phyloP scores from a whole-genome alignment of 2,888 invertebrate genomes.

The Cantharis lateralis region DNA sequence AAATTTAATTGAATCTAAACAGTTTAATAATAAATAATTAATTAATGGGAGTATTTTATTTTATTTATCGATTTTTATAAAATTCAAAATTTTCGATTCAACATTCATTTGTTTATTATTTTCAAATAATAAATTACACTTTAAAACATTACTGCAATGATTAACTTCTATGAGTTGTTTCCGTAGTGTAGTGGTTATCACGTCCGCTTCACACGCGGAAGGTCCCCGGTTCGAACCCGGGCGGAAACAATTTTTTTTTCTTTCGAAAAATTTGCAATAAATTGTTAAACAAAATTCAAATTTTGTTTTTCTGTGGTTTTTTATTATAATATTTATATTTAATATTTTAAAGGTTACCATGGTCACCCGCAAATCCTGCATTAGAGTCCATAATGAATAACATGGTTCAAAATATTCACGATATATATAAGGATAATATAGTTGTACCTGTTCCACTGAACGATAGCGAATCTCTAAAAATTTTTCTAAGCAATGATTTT shows the following conservation, averaged over 20 bases:
- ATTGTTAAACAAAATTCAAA: no score
- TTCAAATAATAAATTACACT: no score
- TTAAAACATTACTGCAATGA: neutral
- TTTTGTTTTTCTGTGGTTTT: no score
- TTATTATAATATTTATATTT: no score
- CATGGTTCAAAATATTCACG: neutral
- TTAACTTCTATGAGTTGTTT: neutral
- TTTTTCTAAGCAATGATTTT: conserved; percentile 13
- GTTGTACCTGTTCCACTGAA: neutral
- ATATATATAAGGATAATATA: neutral
- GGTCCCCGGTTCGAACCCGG: neutral
- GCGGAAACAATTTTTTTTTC: neutral
- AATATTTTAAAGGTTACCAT: conserved; percentile 2
- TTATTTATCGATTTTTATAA: no score
- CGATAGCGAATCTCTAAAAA: conserved; percentile 1
- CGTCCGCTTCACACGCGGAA: neutral
- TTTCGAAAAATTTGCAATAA: no score
- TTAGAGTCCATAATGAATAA: conserved; percentile 12
- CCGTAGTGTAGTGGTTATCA: neutral
- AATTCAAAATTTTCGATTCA: no score
- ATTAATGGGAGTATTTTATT: no score
- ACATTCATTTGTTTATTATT: no score
- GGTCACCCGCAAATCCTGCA: conserved; percentile 17
- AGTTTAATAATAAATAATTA: no score
- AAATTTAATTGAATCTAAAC: no score